Conservation (phyloP, 1,140 invertebrate species). For the Rhopalosiphum padi region DNA sequence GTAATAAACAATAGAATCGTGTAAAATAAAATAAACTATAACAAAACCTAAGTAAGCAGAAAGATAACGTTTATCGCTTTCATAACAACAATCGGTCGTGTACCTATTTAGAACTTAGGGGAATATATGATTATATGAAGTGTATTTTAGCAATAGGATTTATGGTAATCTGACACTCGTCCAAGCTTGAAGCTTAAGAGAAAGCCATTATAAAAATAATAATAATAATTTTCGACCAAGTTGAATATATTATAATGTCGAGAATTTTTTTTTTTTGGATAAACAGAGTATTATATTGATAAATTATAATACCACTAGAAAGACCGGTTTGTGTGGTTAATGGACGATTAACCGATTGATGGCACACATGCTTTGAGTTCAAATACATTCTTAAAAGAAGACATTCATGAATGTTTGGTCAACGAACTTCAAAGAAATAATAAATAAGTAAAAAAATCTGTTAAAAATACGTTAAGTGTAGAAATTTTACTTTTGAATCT, state of each 20-base stretch:
- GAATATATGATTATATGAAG: neutral
- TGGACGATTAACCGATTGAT: conserved; percentile 27
- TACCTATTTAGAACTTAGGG: neutral
- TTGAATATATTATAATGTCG: conserved; percentile 17
- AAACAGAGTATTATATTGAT: conserved; percentile 20
- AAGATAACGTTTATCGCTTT: conserved; percentile 57
- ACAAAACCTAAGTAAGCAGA: conserved; percentile 41
- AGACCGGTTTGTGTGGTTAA: conserved; percentile 44
- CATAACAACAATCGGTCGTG: conserved; percentile 19
- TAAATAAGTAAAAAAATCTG: neutral
- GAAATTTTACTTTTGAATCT: neutral
- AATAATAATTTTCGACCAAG: neutral
- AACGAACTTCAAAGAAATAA: neutral
- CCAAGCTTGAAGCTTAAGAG: conserved; percentile 43
- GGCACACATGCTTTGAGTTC: neutral
- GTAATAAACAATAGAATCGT: conserved; percentile 36
- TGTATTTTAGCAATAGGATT: conserved; percentile 41
- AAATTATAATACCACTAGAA: conserved; percentile 21
- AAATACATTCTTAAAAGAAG: neutral
- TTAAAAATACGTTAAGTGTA: neutral
- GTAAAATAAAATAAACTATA: conserved; percentile 36
- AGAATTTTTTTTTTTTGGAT: conserved; percentile 20
- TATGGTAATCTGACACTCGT: conserved; percentile 41
- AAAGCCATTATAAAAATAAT: conserved; percentile 27
- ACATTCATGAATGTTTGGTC: conserved; percentile 1